Base-by-base conservation (phyloP, 2,797 vertebrate species). In the Salmo trutta region DNA sequence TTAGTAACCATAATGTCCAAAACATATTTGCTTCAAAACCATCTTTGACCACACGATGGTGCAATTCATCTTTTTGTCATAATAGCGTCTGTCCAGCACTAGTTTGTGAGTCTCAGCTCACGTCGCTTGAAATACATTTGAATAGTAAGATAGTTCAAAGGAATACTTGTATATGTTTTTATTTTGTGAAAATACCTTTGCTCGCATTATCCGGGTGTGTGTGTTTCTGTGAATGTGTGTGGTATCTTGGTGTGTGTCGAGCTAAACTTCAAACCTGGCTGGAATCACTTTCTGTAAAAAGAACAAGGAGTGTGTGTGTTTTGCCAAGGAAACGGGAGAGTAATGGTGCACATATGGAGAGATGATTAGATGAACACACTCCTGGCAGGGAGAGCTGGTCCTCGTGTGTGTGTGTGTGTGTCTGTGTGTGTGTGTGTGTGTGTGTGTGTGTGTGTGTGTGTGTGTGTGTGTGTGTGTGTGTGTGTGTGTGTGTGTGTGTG, bases 301-400 rank as follows among this genome's bases (percentile, higher is more conserved):
- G 56, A 3, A 54, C 27, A 76, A 59, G 12, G 24, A 29, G n/a
- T 75, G 24, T 29, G 10, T 82, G 76, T 69, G 67, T 80, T 78
- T 47, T 47, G 41, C 78, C 82, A 81, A 84, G 70, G 54, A 74
- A 82, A 78, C 75, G 62, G 56, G 41, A 47, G 75, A 75, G 17
- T 74, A 79, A 82, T 73, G 21, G 71, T 53, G 77, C 77, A 54
- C 79, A 81, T 83, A 79, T 83, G 85, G 77, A 80, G 77, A 82
- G 76, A 75, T 84, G 77, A 81, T 86, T 81, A 79, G 41, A 76
- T 52, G 68, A 47, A 68, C 62, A 64, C 79, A 79, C 77, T 73
- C 74, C 62, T 53, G 59, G 66, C 53, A 62, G 41, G 15, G n/a
- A 71, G 21, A 47, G 0, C 15, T 71, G 67, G 80, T 83, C 73